Base-by-base conservation (phyloP, 2,113 vertebrate species). In the Ranitomeya imitator region DNA sequence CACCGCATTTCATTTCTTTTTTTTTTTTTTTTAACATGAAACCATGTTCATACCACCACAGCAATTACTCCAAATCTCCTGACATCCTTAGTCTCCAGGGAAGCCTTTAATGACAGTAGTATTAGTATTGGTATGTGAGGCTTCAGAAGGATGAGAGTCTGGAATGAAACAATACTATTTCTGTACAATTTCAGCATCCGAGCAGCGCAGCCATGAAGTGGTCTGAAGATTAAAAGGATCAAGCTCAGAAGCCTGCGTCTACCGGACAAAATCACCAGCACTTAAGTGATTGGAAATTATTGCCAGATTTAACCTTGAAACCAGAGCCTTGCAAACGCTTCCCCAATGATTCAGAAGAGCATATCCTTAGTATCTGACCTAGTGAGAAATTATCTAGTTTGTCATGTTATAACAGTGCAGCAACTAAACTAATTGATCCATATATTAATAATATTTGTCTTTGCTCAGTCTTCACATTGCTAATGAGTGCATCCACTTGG, bases 161-260 rank as follows among this genome's bases (percentile, higher is more conserved):
- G 23, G 23, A 61, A 60, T 37, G 16, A 60, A 18, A 19, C 15
- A 10, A 45, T 57, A 79, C n/a, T 79, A 23, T 79, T 79, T 57
- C 11, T 57, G 52, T 57, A 79, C 54, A 57, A 57, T n/a, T 55
- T 79, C 23, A 11, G 19, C 19, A 79, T 23, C 52, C 8, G 54
- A 57, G 77, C 77, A 79, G n/a, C 51, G 6, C 13, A 78, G 52
- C 37, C 76, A 78, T 21, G 76, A 52, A 78, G 76, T n/a, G 76
- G 76, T 78, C 76, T 78, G 76, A 78, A 78, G 76, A 78, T 78
- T 78, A 78, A 78, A 78, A 52, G 76, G 76, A 78, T 78, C 52
- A 78, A 7, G 45, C 76, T 55, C 76, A 55, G 45, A 78, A 78
- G 76, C 7, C 52, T 54, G 76, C 14, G 51, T 76, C 73, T 51